Evolutionary conservation across 2,888 invertebrate genomes (phyloP), one percentile per base, ranked within the genome.

Genomic region (Pterostichus madidus): DNA sequence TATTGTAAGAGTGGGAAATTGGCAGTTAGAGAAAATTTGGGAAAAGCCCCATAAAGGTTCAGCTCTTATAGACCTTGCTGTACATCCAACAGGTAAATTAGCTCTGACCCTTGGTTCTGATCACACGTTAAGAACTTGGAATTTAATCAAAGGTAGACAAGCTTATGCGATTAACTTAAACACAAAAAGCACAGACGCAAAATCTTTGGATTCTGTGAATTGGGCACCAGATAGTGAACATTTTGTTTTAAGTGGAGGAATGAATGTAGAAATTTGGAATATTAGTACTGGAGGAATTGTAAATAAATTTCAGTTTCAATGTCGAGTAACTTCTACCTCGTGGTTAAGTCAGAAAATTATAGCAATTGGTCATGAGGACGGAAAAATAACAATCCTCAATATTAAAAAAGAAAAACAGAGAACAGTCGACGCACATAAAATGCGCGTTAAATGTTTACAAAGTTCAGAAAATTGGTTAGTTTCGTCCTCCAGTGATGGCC

Each of bases 131-230:
- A 92, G 95, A 86, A 98, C 98, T 2, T 99, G 99, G 99, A 98
- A 99, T 91, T 91, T 99, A 84, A 92, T 98, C 0, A 98, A 97
- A 89, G 98, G 98, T 0, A 93, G 97, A 84, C 94, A 94, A 86
- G 98, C 98, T 0, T 98, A 96, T 89, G 94, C 95, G 0, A 96
- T 96, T n/a, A 97, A 98, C 89, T 91, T 98, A 44, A 93, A 94
- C 84, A 94, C 92, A 87, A 95, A 94, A 90, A 92, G 92, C 84
- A 91, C 92, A 71, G 89, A 90, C 84, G 85, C 89, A 0, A 88
- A 85, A 84, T 87, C 86, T 84, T 84, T 89, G 73, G 88, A 88
- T 56, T 86, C 85, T 83, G 86, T 90, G 39, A 73, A 85, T 78
- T 98, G 97, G 95, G 95, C 95, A 73, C 94, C 95, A 4, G 92